Evolutionary conservation across 2,888 invertebrate genomes (phyloP).

Genomic region (Trimorus sp.): DNA sequence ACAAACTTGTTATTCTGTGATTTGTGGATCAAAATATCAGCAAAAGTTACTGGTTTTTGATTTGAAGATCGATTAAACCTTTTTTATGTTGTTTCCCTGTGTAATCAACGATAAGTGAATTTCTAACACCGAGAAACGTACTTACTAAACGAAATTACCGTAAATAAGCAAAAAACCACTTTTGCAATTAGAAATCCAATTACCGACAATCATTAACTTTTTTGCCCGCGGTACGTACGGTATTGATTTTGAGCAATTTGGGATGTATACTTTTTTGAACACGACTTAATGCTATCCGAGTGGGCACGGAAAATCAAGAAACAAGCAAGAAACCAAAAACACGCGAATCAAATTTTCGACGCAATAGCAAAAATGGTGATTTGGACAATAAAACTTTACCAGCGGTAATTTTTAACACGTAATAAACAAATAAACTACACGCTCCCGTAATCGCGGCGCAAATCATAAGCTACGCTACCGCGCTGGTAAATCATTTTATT

Average conservation of each 20-base stretch:
- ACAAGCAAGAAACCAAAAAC: neutral
- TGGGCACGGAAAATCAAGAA: neutral
- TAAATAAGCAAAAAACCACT: no score
- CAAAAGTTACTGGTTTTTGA: no score
- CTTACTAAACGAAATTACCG: no score
- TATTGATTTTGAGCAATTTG: no score
- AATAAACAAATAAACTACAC: slow-evolving; percentile 25
- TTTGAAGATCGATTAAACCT: no score
- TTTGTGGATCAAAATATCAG: neutral
- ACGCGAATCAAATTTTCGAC: neutral
- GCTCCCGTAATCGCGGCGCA: slow-evolving; percentile 5
- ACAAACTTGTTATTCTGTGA: neutral
- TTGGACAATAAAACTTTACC: slow-evolving; percentile 2
- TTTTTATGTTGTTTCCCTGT: no score
- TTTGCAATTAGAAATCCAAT: neutral
- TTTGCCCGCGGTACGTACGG: no score
- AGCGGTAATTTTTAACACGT: slow-evolving; percentile 1
- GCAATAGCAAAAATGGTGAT: neutral
- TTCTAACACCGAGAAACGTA: neutral
- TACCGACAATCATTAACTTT: neutral
- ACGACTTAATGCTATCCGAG: neutral
- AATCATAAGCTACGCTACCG: slow-evolving; percentile 11
- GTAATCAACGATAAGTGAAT: neutral
- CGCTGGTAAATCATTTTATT: slow-evolving; percentile 22
- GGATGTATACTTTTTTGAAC: neutral